These are phyloP conservation scores for Zeugodacus cucurbitae DNA, from an alignment of 1,140 invertebrate genomes.

Conservation along the genomic window DNA sequence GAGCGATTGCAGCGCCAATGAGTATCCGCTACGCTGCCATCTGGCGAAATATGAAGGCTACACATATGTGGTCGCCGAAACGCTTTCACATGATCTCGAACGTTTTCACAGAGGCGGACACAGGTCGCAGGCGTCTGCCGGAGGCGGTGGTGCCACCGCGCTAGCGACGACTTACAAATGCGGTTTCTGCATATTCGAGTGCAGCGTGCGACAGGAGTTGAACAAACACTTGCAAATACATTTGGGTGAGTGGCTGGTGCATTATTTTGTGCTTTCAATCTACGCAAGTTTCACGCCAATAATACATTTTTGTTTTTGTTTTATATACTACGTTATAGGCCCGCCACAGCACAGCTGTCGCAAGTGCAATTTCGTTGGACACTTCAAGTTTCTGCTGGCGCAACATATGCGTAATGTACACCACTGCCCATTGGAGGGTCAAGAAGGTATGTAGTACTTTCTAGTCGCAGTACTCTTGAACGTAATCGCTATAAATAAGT, in stretches of 20 bases:
- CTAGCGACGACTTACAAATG: background rate
- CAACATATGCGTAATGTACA: constrained; percentile 39
- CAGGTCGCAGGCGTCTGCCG: background rate
- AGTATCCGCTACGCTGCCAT: background rate
- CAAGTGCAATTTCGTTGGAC: constrained; percentile 32
- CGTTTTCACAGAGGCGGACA: background rate
- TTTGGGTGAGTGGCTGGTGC: constrained; percentile 2
- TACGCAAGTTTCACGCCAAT: no score
- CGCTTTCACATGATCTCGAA: constrained; percentile 28
- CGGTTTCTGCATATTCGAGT: constrained; percentile 31
- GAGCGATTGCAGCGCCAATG: constrained; percentile 27
- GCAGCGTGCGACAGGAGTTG: background rate
- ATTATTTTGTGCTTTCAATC: background rate
- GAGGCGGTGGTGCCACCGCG: background rate
- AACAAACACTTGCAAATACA: constrained; percentile 18
- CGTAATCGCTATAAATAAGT: background rate
- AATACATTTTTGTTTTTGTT: background rate
- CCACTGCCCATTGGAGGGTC: background rate
- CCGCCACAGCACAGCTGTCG: constrained; percentile 31
- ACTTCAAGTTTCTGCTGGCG: constrained; percentile 23
- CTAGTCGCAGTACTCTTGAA: background rate
- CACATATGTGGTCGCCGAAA: constrained; percentile 31
- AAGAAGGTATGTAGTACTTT: constrained; percentile 1
- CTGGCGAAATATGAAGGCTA: constrained; percentile 27
- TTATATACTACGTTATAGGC: no score